Percentiles rank a stretch among this genome's conserved stretches.
Evolutionary conservation across 2,113 vertebrate species (phyloP).

Genomic region (Rhizomys pruinosus): DNA sequence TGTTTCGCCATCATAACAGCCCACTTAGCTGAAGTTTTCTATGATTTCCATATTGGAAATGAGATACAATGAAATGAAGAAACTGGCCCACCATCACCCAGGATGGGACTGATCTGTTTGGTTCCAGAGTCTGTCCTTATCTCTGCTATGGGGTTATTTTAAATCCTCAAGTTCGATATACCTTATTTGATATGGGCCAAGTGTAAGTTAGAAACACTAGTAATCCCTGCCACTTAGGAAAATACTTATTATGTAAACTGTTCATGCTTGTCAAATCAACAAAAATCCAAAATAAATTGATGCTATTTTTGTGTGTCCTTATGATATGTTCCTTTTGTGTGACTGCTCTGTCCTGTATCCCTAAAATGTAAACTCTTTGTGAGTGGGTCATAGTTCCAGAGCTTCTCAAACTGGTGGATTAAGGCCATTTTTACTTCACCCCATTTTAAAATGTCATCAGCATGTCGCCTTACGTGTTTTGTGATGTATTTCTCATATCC

Average conservation of each 20-base stretch:
- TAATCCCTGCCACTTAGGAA: neutral
- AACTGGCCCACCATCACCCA: neutral
- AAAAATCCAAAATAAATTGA: neutral
- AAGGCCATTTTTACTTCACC: slow-evolving; percentile 50
- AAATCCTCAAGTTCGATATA: neutral
- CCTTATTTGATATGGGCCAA: neutral
- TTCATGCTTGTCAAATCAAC: slow-evolving; percentile 17
- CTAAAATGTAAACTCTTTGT: neutral
- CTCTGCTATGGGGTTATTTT: neutral
- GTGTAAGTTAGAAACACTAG: neutral
- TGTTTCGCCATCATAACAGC: neutral
- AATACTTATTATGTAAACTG: neutral
- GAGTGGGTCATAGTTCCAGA: slow-evolving; percentile 3
- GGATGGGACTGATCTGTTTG: neutral
- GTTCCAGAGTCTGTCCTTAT: neutral
- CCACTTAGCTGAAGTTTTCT: neutral
- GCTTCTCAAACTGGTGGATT: slow-evolving; percentile 16
- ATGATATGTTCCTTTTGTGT: neutral
- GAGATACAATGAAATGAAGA: neutral
- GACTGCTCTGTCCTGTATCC: neutral
- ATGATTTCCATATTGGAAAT: neutral
- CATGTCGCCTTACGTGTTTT: slow-evolving; percentile 36
- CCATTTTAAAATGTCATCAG: slow-evolving; percentile 62
- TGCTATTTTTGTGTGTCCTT: neutral
- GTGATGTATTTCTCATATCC: slow-evolving; percentile 52